Evolutionary conservation across 2,113 vertebrate species (phyloP).

Genomic region (Toxotes jaculatrix): DNA sequence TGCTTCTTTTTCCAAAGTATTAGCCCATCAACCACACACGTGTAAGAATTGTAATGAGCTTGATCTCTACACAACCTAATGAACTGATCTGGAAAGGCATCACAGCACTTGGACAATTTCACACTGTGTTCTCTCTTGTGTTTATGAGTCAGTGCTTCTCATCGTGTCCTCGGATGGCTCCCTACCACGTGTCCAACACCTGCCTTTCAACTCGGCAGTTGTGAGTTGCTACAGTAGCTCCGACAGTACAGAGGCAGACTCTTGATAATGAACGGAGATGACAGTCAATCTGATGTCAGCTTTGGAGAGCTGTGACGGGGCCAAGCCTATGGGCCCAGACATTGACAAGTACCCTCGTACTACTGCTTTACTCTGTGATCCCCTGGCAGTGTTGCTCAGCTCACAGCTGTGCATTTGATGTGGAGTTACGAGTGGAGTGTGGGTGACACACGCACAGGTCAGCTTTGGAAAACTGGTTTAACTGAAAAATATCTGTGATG

Average conservation of each 20-base stretch:
- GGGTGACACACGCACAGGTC: slow-evolving; percentile 19
- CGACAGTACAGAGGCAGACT: slow-evolving; percentile 25
- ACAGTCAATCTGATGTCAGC: slow-evolving; percentile 60
- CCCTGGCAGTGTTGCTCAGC: slow-evolving; percentile 48
- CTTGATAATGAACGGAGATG: slow-evolving; percentile 60
- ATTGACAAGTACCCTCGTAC: slow-evolving; percentile 37
- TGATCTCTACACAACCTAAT: slow-evolving; percentile 30
- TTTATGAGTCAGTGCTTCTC: slow-evolving; percentile 57
- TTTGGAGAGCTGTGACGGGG: slow-evolving; percentile 46
- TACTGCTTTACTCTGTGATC: slow-evolving; percentile 25
- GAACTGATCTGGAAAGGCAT: slow-evolving; percentile 31
- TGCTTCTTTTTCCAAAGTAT: slow-evolving; percentile 20
- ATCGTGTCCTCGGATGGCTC: slow-evolving; percentile 59
- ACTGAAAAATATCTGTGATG: neutral
- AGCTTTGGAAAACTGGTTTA: slow-evolving; percentile 22
- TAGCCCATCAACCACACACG: neutral
- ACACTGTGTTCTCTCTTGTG: slow-evolving; percentile 35
- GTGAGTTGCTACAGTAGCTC: slow-evolving; percentile 36
- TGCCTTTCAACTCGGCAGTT: slow-evolving; percentile 43
- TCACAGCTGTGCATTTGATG: slow-evolving; percentile 51
- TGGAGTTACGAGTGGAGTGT: neutral
- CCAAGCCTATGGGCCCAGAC: slow-evolving; percentile 45
- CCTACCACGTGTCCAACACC: slow-evolving; percentile 38
- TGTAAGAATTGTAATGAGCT: neutral
- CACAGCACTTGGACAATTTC: slow-evolving; percentile 36